Evolutionary conservation across 2,797 vertebrate genomes (phyloP), one percentile per base, ranked within the genome.

Genomic region (Anas capensis): DNA sequence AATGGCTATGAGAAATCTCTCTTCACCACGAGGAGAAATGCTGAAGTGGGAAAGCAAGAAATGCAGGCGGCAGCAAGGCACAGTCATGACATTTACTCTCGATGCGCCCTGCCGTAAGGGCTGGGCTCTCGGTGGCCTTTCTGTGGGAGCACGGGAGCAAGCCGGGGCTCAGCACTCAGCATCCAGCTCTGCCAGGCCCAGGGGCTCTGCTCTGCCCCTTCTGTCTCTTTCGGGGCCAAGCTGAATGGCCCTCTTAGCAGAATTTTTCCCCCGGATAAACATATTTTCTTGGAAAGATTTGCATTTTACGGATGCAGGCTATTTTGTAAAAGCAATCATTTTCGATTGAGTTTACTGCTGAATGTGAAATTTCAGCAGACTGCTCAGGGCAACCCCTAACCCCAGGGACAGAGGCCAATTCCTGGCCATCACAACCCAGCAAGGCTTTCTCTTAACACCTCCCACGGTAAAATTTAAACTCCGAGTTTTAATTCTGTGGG

Each of bases 51-150:
- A 84, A 56, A 64, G 75, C n/a, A 84, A 79, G 79, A 77, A 62
- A 42, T 13, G 29, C 44, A 54, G 6, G 36, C 4, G 27, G n/a
- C 61, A 51, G 38, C 46, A 8, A 54, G 60, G 82, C 86, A 44
- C 2, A 5, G 5, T 33, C 3, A 0, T 5, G 54, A 49, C 38
- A 15, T 77, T 54, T 38, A 69, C 8, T 83, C 85, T 48, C 0
- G 0, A 19, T 58, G 27, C 0, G 1, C 58, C 51, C 40, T 0
- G 6, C 21, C 4, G 31, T 19, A 57, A 76, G 48, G 26, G 34
- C 58, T 46, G 58, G 4, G 34, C 64, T 33, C 0, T 0, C 8
- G 26, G 6, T 6, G 0, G 0, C 57, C 3, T 46, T 42, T 10
- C 19, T 49, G 57, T 69, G 33, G 24, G 17, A 62, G 31, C 64